A percentile compares a stretch with the other conserved stretches of the same genome.
Evolutionary conservation across 2,797 vertebrate genomes (phyloP).

Genomic region (Geotrypetes seraphini): DNA sequence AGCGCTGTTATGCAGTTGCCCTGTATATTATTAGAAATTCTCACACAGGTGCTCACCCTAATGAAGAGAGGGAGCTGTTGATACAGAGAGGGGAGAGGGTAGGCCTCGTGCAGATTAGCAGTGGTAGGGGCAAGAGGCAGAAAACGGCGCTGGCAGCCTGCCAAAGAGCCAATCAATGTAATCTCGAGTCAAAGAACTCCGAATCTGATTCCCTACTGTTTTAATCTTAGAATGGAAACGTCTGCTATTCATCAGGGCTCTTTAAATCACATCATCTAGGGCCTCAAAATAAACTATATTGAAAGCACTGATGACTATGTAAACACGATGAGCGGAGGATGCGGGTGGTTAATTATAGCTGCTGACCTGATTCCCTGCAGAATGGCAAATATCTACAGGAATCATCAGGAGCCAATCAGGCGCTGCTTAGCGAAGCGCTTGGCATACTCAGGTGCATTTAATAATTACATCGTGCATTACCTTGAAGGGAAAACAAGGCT

Average conservation of each 20-base stretch:
- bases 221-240: conserved; percentile 25
- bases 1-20: conserved; percentile 27
- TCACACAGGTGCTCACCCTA: conserved; percentile 43
- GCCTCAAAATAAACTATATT: conserved; percentile 15
- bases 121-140: conserved; percentile 35
- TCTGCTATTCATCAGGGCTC: conserved; percentile 31
- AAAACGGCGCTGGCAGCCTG: conserved; percentile 43
- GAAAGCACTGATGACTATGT: conserved; percentile 18
- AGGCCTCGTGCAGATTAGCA: conserved; percentile 35
- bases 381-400: conserved; percentile 51
- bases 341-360: conserved; percentile 52
- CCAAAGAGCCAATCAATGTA: conserved; percentile 56
- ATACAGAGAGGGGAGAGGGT: conserved; percentile 34
- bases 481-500: no score
- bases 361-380: conserved; percentile 56
- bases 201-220: conserved; percentile 39
- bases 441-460: conserved; percentile 30
- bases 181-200: conserved; percentile 48
- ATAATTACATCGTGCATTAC: conserved; percentile 35
- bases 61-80: conserved; percentile 49
- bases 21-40: conserved; percentile 49
- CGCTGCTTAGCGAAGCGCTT: conserved; percentile 29
- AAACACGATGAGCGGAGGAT: conserved; percentile 17
- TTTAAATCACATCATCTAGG: conserved; percentile 32
- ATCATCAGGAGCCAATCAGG: conserved; percentile 42